Evolutionary conservation across 1,140 invertebrate genomes (phyloP).

Genomic region (Drosophila repleta): DNA sequence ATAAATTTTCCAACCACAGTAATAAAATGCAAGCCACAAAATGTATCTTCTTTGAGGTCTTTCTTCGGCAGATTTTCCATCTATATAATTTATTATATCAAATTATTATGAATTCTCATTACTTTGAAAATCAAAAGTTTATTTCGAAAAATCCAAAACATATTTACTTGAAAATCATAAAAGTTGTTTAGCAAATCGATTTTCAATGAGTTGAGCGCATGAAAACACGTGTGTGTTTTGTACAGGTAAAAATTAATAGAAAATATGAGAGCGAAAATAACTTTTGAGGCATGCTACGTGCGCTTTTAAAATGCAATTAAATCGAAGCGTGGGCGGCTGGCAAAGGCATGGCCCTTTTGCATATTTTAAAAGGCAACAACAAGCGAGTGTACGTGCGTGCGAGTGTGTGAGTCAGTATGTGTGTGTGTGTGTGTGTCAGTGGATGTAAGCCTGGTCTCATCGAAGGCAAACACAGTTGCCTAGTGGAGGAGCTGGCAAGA

Average conservation of each 20-base stretch:
- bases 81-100: no score
- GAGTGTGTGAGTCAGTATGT: not conserved
- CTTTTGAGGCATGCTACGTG: constrained; percentile 29
- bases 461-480: constrained; percentile 27
- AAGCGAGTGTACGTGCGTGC: constrained; percentile 3
- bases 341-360: constrained; percentile 17
- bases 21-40: no score
- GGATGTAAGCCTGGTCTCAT: constrained; percentile 25
- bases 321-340: constrained; percentile 25
- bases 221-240: constrained; percentile 13
- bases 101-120: no score
- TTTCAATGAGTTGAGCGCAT: not conserved
- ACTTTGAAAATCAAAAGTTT: no score
- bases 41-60: no score
- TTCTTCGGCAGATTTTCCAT: no score
- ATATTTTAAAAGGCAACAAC: constrained; percentile 15
- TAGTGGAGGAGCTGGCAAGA: not conserved
- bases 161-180: no score
- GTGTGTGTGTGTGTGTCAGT: not conserved
- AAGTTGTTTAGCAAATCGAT: no score
- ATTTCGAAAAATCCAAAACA: no score
- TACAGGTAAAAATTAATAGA: constrained; percentile 28
- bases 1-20: no score
- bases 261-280: constrained; percentile 27
- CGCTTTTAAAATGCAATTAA: constrained; percentile 52